Base-by-base conservation (phyloP, 2,797 vertebrate species). In the Sebastes vulpes region DNA sequence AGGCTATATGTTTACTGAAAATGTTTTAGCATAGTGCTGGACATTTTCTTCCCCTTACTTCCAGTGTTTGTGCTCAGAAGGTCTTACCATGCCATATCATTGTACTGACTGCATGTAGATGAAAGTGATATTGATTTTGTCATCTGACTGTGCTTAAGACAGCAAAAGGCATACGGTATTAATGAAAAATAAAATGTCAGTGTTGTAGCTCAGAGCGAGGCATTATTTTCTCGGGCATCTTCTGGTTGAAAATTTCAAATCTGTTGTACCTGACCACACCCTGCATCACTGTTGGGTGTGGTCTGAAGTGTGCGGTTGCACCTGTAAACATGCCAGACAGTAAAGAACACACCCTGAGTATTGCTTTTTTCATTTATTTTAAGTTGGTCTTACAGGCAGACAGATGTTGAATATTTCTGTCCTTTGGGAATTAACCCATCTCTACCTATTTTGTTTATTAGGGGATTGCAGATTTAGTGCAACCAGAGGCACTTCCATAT, bases 401-500 rank as follows among this genome's bases (percentile, higher is more conserved):
- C 1, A 6, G 1, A 31, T 65, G 16, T 65, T 25, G 5, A 42
- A 21, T 11, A n/a, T n/a, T 42, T 1, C 18, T 25, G 6, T 31
- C 4, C 9, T 12, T 18, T 29, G 2, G 12, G 6, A 50, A 20
- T 42, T 10, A 64, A 72, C 9, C 1, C 64, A 25, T 79, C 6
- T 72, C 26, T 85, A 2, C 18, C 4, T 58, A 2, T 56, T 72
- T 65, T 81, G 4, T 63, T 65, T 42, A n/a, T 59, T 42, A 97
- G 96, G 77, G 21, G 92, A 94, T 1, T 97, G 95, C 91, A 95
- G 95, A 72, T 97, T 96, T 82, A 94, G 82, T 74, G 57, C 90
- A 2, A 65, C 89, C 3, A 53, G 79, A 0, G 97, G 96, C 68
- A 91, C 85, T 26, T 77, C 96, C 29, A 75, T 98, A 3, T 96